These are phyloP conservation scores for Ectobius pallidus DNA, from an alignment of 2,888 invertebrate genomes.

Conservation along the genomic window DNA sequence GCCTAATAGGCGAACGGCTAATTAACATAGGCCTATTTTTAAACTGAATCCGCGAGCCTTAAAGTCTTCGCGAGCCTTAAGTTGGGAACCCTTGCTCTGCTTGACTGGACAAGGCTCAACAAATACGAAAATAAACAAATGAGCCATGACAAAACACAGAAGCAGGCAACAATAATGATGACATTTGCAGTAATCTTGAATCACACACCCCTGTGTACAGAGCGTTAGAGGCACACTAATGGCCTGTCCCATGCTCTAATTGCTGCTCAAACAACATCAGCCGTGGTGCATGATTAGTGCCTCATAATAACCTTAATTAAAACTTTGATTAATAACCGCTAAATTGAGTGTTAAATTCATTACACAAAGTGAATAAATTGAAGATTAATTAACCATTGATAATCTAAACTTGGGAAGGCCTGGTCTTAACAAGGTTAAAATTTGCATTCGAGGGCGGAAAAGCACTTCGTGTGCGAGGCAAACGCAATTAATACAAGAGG, in stretches of 20 bases:
- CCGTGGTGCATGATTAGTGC: constrained; percentile 46
- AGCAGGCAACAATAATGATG: too few relatives aligned
- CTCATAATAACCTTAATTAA: constrained; percentile 56
- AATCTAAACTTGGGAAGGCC: constrained; percentile 59
- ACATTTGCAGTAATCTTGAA: too few relatives aligned
- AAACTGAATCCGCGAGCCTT: too few relatives aligned
- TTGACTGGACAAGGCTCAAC: too few relatives aligned
- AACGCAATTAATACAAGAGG: constrained; percentile 45
- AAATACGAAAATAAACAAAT: too few relatives aligned
- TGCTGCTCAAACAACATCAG: constrained; percentile 42
- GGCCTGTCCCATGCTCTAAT: constrained; percentile 34
- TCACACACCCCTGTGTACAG: neutral
- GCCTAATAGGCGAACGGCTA: too few relatives aligned
- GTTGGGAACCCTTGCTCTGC: too few relatives aligned
- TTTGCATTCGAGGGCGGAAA: constrained; percentile 61
- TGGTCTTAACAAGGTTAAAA: constrained; percentile 60
- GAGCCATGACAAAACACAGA: too few relatives aligned
- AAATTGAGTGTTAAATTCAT: constrained; percentile 62
- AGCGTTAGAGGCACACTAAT: constrained; percentile 22
- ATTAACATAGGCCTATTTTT: too few relatives aligned
- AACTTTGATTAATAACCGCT: constrained; percentile 64
- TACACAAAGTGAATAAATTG: constrained; percentile 60
- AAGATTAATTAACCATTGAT: constrained; percentile 62
- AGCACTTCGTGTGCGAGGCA: constrained; percentile 45
- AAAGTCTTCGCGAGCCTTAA: too few relatives aligned